A percentile compares a stretch with the other conserved stretches of the same genome.
These are phyloP conservation scores for Ptychodera flava DNA, from an alignment of 35 echinoderm and acorn worm species.

Conservation along the genomic window DNA sequence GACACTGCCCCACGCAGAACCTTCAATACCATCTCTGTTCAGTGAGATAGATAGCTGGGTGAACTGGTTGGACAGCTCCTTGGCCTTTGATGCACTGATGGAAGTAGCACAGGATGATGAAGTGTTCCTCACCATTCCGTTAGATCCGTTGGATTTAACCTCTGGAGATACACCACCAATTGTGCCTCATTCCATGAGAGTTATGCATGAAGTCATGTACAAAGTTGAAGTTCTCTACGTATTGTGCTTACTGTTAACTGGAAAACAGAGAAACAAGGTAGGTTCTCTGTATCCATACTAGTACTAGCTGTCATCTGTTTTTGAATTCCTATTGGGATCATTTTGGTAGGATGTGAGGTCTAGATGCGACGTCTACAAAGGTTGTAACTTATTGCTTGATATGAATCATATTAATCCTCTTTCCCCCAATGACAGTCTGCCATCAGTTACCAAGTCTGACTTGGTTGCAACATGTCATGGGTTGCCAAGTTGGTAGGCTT, in stretches of 20 bases:
- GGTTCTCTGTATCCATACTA: neutral
- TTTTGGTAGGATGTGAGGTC: no score
- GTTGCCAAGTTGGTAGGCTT: no score
- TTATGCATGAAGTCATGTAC: conserved; percentile 96
- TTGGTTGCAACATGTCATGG: no score
- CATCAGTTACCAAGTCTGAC: no score
- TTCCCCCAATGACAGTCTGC: no score
- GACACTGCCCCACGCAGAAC: conserved; percentile 13
- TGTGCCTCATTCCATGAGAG: conserved; percentile 77
- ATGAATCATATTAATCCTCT: no score
- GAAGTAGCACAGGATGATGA: conserved; percentile 86
- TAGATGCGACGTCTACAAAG: no score
- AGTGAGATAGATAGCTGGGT: conserved; percentile 96
- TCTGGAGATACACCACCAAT: neutral
- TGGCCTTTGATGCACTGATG: conserved; percentile 97
- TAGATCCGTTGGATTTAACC: conserved; percentile 57
- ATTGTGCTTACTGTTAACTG: conserved; percentile 75
- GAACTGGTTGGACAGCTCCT: conserved; percentile 93
- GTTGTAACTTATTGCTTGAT: no score
- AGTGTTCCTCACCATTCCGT: conserved; percentile 63
- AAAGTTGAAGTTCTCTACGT: conserved; percentile 97
- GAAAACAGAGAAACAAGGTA: conserved; percentile 95
- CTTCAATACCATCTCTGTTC: conserved; percentile 40
- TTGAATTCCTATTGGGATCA: neutral
- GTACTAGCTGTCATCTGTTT: neutral